These are phyloP conservation scores for Phainopepla nitens DNA, from an alignment of 2,113 vertebrate species.

Conservation along the genomic window DNA sequence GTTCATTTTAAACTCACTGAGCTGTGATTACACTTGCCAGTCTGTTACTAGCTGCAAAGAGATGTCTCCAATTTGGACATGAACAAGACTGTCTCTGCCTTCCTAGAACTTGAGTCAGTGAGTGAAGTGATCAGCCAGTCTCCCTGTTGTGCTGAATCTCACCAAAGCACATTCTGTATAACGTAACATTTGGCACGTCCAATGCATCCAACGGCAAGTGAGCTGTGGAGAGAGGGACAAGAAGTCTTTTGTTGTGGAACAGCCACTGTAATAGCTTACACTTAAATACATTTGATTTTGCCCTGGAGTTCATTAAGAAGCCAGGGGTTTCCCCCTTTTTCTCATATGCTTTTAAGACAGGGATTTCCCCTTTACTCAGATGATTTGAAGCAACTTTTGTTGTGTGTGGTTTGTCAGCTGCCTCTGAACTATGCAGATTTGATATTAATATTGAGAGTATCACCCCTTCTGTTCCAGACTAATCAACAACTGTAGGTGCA, in stretches of 20 bases:
- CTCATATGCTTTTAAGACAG: neutral
- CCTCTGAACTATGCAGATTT: neutral
- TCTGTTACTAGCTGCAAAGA: neutral
- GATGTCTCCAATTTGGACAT: rapidly evolving
- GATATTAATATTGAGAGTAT: neutral
- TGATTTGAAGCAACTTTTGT: neutral
- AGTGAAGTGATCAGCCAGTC: neutral
- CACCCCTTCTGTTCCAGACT: neutral
- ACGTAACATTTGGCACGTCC: rapidly evolving
- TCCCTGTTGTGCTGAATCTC: neutral
- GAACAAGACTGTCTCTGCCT: neutral
- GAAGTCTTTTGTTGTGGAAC: neutral
- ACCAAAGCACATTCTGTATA: neutral
- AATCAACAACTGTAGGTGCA: neutral
- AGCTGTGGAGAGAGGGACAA: neutral
- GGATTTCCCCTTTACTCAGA: neutral
- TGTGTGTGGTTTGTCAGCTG: neutral
- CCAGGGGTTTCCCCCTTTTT: neutral
- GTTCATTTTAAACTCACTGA: neutral
- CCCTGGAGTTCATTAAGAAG: neutral
- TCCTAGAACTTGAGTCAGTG: neutral
- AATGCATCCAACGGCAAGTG: neutral
- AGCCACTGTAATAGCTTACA: neutral
- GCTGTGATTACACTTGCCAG: rapidly evolving
- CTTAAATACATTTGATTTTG: neutral